These are phyloP conservation scores for Lycopodina hypogea DNA, from an alignment of 37 sponge, comb jelly and placozoan species.

Conservation along the genomic window DNA sequence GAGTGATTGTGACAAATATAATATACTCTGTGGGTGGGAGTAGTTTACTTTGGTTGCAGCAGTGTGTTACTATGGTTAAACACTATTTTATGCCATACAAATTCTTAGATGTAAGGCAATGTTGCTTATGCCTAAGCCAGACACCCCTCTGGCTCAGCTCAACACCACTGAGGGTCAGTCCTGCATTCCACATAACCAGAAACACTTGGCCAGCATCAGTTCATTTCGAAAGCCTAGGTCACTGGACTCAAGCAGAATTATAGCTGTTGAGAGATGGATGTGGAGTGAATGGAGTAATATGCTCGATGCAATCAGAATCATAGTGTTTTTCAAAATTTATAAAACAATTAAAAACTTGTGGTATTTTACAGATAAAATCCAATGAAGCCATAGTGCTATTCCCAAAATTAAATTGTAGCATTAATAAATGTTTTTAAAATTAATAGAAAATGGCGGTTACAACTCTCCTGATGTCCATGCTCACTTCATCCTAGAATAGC, in stretches of 20 bases:
- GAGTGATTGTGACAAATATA: slow-evolving; percentile 3
- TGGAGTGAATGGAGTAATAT: not conserved
- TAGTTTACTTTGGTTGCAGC: too few species aligned
- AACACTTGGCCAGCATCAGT: slow-evolving; percentile 10
- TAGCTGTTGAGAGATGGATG: not conserved
- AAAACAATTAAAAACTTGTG: too few species aligned
- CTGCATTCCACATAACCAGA: too few species aligned
- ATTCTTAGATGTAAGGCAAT: slow-evolving; percentile 4
- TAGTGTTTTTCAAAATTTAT: not conserved
- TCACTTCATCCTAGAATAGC: too few species aligned
- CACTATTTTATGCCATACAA: not conserved
- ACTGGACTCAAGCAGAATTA: not conserved
- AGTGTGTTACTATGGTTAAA: slow-evolving; percentile 23
- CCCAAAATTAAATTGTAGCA: too few species aligned
- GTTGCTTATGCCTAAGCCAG: not conserved
- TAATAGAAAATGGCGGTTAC: too few species aligned
- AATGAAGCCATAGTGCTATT: too few species aligned
- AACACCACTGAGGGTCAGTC: not conserved
- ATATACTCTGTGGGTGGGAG: too few species aligned
- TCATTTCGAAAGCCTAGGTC: slow-evolving; percentile 1
- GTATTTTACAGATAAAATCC: too few species aligned
- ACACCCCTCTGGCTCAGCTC: not conserved
- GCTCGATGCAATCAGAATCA: not conserved
- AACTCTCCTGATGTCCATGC: too few species aligned
- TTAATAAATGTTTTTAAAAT: too few species aligned